Base-by-base conservation (phyloP, 2,113 vertebrate species). In the Ctenodactylus gundi region DNA sequence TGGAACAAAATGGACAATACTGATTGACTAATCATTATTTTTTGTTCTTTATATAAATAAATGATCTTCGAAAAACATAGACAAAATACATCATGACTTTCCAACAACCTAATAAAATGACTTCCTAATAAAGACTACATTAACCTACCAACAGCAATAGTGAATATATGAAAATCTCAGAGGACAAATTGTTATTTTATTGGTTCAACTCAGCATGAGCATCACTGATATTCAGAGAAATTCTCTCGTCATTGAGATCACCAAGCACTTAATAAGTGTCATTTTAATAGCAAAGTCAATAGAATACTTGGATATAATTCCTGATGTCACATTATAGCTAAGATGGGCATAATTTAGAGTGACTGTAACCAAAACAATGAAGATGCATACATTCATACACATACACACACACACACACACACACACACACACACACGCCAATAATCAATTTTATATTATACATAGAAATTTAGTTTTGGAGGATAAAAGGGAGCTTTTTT, bases 371-470 rank as follows among this genome's bases (percentile, higher is more conserved):
- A 65, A 49, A 75, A 49, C 14, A n/a, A n/a, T n/a, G n/a, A n/a
- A n/a, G n/a, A n/a, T n/a, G n/a, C 5, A 36, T 21, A 70, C 53
- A 68, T 20, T 29, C 29, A 70, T 15, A 89, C 62, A 78, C 8
- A 41, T 17, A 29, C 1, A 89, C 1, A 36, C 25, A 72, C 31
- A 85, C 21, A 49, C 17, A 25, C 6, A 76, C 7, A 46, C 39
- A 46, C 14, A 73, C 21, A 7, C 58, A 53, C 44, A 34, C 7
- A 73, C n/a, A 14, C 36, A 58, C 41, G 23, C n/a, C 31, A 83
- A 94, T n/a, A 91, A 90, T 21, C 55, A 93, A 87, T 96, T 92
- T 90, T 64, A 62, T 86, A 85, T 64, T 46, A 93, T 7, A 68
- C 20, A 44, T 0, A 62, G 17, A 29, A 85, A 72, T 62, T 92